Evolutionary conservation across 2,888 invertebrate genomes (phyloP).

Genomic region (Scaptomyza tumidula): DNA sequence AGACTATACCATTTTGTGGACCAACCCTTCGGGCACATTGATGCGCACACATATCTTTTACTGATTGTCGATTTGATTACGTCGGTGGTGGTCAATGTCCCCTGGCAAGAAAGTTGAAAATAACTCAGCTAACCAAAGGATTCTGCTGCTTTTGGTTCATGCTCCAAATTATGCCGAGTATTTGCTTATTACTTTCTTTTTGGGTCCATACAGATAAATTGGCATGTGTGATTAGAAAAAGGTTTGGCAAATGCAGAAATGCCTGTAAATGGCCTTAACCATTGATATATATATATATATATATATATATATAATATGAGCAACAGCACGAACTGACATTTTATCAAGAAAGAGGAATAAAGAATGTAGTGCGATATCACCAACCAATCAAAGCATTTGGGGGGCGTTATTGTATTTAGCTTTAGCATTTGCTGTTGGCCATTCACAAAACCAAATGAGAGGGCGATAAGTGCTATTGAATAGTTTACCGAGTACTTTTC

Average conservation of each 20-base stretch:
- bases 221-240: constrained; percentile 74
- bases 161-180: constrained; percentile 75
- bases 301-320: constrained; percentile 27
- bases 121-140: constrained; percentile 12
- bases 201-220: constrained; percentile 55
- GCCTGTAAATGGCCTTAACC: constrained; percentile 47
- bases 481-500: constrained; percentile 3
- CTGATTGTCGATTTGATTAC: constrained; percentile 78
- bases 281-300: constrained; percentile 24
- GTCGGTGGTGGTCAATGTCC: constrained; percentile 71
- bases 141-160: constrained; percentile 17
- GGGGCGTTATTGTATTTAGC: constrained; percentile 33
- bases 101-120: constrained; percentile 58
- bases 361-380: constrained; percentile 4
- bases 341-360: constrained; percentile 1
- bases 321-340: constrained; percentile 43
- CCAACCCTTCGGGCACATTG: constrained; percentile 67
- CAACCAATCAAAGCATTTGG: constrained; percentile 4
- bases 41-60: constrained; percentile 68
- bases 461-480: constrained; percentile 6
- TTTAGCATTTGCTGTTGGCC: constrained; percentile 13
- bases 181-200: constrained; percentile 74
- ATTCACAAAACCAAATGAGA: constrained; percentile 25
- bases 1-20: constrained; percentile 7
- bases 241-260: constrained; percentile 74